Evolutionary conservation across 1,140 invertebrate species (phyloP), one percentile per base, ranked within the genome.

Genomic region (Megalonaias nervosa): DNA sequence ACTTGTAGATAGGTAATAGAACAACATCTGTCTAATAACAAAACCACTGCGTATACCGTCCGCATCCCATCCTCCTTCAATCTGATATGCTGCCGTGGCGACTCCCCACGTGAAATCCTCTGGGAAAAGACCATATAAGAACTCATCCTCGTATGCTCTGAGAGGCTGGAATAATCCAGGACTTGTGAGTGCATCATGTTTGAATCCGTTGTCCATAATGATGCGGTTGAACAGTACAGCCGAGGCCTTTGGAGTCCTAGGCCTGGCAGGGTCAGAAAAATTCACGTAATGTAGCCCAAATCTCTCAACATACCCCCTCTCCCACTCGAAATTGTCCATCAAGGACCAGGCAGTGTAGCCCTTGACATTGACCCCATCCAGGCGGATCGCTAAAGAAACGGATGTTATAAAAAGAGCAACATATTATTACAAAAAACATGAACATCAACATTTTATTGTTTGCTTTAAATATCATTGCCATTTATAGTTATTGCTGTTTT

Each of bases 321-420:
- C 87, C 95, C 95, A 96, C 90, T 96, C 95, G 87, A 95, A 96
- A 87, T 95, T 96, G 75, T 96, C 95, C 76, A 96, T 89, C 0
- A 96, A 86, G 80, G 93, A 94, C 95, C 95, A 96, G 64, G 93
- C 91, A 0, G 93, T 93, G 84, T 96, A 96, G 0, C 92, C 94
- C 17, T 91, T 88, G 0, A 96, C 92, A 21, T 94, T 92, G 58
- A 93, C 93, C 0, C 92, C 92, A 81, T 95, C 93, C 19, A 93
- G 90, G 56, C 93, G 82, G 4, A 95, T 92, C 2, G 95, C 94
- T 91, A 67, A 69, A 60, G 26, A 2, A 9, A 57, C 68, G 19
- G 58, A 67, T n/a, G 21, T 19, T 66, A 21, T 38, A 55, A 55
- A 66, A 75, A n/a, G 12, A 17, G 26, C 31, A 66, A 15, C 13